phyloP scores from a whole-genome alignment of 2,113 vertebrate genomes.

The Dasyprocta punctata region DNA sequence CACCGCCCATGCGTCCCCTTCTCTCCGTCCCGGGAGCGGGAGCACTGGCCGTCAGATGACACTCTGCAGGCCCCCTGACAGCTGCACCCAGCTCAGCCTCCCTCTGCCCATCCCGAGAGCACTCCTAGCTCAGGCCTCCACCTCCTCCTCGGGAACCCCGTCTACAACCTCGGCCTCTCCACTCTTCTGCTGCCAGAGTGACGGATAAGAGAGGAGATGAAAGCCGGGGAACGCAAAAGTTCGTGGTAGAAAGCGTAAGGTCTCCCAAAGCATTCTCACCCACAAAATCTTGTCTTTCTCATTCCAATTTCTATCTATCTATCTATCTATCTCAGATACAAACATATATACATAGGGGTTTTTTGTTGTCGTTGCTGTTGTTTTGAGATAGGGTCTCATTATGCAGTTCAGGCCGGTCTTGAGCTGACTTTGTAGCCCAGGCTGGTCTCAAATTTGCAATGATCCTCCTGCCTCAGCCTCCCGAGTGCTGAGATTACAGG shows the following conservation, averaged over 20 bases:
- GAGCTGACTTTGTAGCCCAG: neutral
- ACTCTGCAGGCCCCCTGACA: neutral
- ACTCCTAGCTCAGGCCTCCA: neutral
- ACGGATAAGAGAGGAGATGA: neutral
- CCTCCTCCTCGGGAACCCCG: neutral
- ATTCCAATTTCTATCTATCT: neutral
- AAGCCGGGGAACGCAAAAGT: neutral
- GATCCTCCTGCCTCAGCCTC: neutral
- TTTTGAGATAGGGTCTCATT: neutral
- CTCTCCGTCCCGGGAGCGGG: neutral
- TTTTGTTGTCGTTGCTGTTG: neutral
- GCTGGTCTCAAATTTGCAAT: neutral
- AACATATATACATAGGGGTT: neutral
- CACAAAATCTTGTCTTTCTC: neutral
- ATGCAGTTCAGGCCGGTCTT: neutral
- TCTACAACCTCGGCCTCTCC: neutral
- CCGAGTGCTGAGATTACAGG: neutral
- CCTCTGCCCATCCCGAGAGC: neutral
- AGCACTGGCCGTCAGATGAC: neutral
- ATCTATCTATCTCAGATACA: too few relatives aligned
- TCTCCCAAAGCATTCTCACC: neutral
- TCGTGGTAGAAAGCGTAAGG: conserved; percentile 16
- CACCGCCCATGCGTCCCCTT: neutral
- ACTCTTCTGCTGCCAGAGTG: neutral
- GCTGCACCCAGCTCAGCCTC: neutral